Evolutionary conservation across 1,140 invertebrate genomes (phyloP).

Genomic region (Drosophila malerkotliana): DNA sequence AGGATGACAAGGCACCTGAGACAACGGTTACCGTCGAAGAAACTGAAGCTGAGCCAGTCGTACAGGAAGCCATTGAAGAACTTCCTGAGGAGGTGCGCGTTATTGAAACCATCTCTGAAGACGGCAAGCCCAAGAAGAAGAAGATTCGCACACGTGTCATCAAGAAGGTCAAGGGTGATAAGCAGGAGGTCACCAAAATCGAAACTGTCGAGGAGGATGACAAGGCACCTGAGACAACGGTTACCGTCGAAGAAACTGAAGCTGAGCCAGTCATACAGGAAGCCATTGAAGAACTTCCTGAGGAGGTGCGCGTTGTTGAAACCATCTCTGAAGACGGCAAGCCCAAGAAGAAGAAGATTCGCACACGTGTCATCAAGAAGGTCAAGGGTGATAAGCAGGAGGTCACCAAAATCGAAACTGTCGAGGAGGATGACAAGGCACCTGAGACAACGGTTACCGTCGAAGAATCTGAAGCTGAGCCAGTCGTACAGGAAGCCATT

Average conservation of each 20-base stretch:
- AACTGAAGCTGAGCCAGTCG: background rate
- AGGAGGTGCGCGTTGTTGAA: conserved; percentile 53
- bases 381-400: conserved; percentile 81
- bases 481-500: too few species aligned
- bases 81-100: conserved; percentile 9
- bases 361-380: conserved; percentile 81
- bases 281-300: conserved; percentile 67
- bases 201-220: conserved; percentile 15
- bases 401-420: conserved; percentile 83
- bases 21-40: conserved; percentile 11
- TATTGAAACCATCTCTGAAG: conserved; percentile 1
- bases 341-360: conserved; percentile 55
- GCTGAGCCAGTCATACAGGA: background rate
- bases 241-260: conserved; percentile 3
- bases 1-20: conserved; percentile 4
- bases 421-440: conserved; percentile 84
- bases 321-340: conserved; percentile 43
- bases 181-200: conserved; percentile 11
- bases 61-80: background rate
- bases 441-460: conserved; percentile 75
- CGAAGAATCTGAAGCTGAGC: too few species aligned
- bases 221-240: conserved; percentile 1
- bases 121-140: conserved; percentile 14
- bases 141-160: conserved; percentile 12
- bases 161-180: conserved; percentile 15